phyloP scores from a whole-genome alignment of 1,140 invertebrate species.

The Dendrolimus punctatus region DNA sequence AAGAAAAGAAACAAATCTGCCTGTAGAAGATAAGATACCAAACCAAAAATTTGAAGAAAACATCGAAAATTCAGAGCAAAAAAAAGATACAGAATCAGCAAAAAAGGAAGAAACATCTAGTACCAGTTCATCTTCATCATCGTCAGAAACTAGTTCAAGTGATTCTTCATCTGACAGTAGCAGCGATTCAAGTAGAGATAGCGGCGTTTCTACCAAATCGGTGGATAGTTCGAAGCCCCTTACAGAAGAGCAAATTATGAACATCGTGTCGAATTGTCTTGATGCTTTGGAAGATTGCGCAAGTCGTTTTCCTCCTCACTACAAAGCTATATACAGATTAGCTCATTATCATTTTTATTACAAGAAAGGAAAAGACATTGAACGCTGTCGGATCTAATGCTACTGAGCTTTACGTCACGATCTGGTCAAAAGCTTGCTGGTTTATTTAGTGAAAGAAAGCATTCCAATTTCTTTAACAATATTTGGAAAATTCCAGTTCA shows the following conservation, averaged over 20 bases:
- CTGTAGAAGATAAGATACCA: conserved; percentile 9
- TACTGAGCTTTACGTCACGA: conserved; percentile 78
- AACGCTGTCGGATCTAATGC: conserved; percentile 81
- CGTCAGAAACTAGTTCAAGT: conserved; percentile 59
- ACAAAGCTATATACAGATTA: conserved; percentile 92
- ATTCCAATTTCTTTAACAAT: conserved; percentile 92
- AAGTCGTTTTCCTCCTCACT: conserved; percentile 90
- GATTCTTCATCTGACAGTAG: conserved; percentile 58
- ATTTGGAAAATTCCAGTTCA: conserved; percentile 92
- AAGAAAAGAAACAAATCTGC: conserved; percentile 6
- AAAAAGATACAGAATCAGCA: conserved; percentile 12
- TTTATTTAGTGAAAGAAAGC: conserved; percentile 88
- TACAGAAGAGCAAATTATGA: conserved; percentile 58
- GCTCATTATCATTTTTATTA: conserved; percentile 89
- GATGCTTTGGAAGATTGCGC: conserved; percentile 88
- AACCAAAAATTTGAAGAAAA: conserved; percentile 8
- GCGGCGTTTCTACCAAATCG: conserved; percentile 50
- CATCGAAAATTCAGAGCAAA: conserved; percentile 10
- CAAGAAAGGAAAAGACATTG: conserved; percentile 76
- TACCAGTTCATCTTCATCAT: conserved; percentile 48
- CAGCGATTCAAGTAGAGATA: conserved; percentile 53
- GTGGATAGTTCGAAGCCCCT: conserved; percentile 40
- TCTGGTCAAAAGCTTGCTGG: conserved; percentile 80
- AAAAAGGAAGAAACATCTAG: conserved; percentile 51
- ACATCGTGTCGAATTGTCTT: conserved; percentile 75